Conservation (phyloP, 2,797 vertebrate species). For the Chanos chanos region DNA sequence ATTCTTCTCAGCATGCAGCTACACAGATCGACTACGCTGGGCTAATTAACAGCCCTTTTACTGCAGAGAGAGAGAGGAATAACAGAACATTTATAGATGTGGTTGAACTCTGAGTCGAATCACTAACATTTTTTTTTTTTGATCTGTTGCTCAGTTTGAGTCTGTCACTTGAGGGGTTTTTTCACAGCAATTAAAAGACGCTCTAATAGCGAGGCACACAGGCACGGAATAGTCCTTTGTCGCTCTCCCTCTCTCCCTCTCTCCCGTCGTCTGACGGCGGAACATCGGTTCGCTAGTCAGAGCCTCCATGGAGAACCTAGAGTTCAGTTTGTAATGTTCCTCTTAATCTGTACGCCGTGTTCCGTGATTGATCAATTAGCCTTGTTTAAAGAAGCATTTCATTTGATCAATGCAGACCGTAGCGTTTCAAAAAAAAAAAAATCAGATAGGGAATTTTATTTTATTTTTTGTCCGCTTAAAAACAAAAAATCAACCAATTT, state of each 20-base stretch:
- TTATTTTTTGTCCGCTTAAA: no score
- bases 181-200: no score
- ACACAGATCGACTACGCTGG: constrained; percentile 30
- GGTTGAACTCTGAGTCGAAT: not conserved
- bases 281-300: no score
- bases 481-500: no score
- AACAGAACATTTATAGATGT: constrained; percentile 1
- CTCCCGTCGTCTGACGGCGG: no score
- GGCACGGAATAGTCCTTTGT: no score
- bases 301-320: no score
- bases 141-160: not conserved
- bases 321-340: not conserved
- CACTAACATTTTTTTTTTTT: not conserved
- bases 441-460: no score
- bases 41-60: constrained; percentile 50
- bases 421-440: no score
- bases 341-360: constrained; percentile 58
- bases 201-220: no score
- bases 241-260: no score
- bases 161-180: no score
- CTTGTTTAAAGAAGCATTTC: constrained; percentile 3
- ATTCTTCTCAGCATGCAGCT: constrained; percentile 42
- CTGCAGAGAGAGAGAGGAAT: constrained; percentile 39
- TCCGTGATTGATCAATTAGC: constrained; percentile 70
- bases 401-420: constrained; percentile 23